A percentile compares a stretch with the other conserved stretches of the same genome.
phyloP scores from a whole-genome alignment of 2,888 invertebrate species.

The Melipona beecheii region DNA sequence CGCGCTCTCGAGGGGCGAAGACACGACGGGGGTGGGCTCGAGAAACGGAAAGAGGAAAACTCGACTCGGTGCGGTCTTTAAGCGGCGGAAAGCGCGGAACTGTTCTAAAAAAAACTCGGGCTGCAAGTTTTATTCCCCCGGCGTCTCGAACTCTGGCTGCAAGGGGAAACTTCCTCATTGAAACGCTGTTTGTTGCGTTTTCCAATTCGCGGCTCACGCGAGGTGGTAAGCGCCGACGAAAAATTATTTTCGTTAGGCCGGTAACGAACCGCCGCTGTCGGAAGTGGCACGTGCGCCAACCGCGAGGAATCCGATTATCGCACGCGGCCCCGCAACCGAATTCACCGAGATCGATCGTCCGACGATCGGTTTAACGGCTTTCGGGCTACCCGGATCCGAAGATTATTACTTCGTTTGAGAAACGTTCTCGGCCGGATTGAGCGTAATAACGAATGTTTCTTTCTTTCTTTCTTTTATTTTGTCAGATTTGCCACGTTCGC shows the following conservation, averaged over 20 bases:
- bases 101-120: conserved; percentile 69
- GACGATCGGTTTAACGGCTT: neutral
- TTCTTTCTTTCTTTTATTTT: too few relatives aligned
- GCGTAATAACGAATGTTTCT: too few relatives aligned
- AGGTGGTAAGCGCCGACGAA: conserved; percentile 39
- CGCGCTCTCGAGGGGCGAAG: neutral
- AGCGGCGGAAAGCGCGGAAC: conserved; percentile 65
- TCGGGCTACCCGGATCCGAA: neutral
- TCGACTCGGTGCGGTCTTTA: conserved; percentile 63
- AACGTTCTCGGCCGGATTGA: too few relatives aligned
- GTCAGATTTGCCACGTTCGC: too few relatives aligned
- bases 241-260: conserved; percentile 48
- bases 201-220: conserved; percentile 48
- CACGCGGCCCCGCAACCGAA: neutral
- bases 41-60: conserved; percentile 5
- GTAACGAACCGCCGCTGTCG: conserved; percentile 30
- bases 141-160: conserved; percentile 58
- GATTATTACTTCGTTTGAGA: neutral
- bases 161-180: conserved; percentile 70
- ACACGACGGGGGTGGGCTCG: neutral
- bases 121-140: conserved; percentile 54
- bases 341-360: neutral
- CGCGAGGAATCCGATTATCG: neutral
- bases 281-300: neutral
- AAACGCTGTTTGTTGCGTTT: conserved; percentile 69